These are phyloP conservation scores for Monopis laevigella DNA, from an alignment of 2,888 invertebrate species.

Conservation along the genomic window DNA sequence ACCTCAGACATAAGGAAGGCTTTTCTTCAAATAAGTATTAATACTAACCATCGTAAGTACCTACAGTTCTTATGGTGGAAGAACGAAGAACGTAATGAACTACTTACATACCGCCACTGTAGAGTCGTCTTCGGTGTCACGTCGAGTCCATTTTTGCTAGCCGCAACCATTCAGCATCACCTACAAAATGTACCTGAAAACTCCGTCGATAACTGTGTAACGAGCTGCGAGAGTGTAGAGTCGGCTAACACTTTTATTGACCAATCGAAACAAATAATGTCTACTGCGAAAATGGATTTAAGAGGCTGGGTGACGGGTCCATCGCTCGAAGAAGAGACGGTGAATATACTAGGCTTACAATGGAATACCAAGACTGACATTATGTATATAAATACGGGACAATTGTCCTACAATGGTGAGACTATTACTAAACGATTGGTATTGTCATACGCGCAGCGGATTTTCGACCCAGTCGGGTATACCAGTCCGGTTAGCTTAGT, in stretches of 20 bases:
- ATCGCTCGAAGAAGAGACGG: background rate
- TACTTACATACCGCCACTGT: conserved; percentile 11
- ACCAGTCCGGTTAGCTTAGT: conserved; percentile 9
- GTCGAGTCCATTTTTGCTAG: conserved; percentile 3
- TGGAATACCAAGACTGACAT: conserved; percentile 6
- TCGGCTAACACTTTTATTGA: background rate
- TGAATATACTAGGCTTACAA: background rate
- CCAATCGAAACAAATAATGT: conserved; percentile 1
- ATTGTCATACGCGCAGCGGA: conserved; percentile 8
- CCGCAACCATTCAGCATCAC: background rate
- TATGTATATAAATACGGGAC: background rate
- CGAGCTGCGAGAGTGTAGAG: background rate
- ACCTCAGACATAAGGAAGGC: conserved; percentile 26
- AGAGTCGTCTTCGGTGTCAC: conserved; percentile 6
- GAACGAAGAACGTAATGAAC: background rate
- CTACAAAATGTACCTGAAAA: background rate
- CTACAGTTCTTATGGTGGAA: conserved; percentile 24
- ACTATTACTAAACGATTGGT: conserved; percentile 9
- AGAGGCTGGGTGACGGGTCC: conserved; percentile 4
- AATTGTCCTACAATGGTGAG: background rate
- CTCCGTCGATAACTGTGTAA: conserved; percentile 6
- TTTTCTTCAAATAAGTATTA: conserved; percentile 26
- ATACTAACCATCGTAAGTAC: conserved; percentile 23
- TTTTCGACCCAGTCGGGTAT: conserved; percentile 12
- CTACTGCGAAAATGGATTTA: background rate